phyloP scores from a whole-genome alignment of 2,888 invertebrate genomes.

The Carcina quercana region DNA sequence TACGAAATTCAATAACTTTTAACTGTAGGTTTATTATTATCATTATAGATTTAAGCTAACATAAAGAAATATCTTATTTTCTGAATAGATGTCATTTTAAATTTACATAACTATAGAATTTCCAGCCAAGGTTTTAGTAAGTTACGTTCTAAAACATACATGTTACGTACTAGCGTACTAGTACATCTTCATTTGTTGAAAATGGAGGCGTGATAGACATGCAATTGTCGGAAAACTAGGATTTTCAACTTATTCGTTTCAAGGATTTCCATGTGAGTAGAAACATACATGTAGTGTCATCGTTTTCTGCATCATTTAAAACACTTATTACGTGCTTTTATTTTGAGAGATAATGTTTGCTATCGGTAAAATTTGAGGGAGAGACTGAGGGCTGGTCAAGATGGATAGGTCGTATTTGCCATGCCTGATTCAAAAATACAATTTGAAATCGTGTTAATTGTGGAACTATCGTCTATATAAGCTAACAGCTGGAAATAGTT shows the following conservation, averaged over 20 bases:
- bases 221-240: constrained; percentile 52
- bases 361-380: constrained; percentile 62
- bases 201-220: constrained; percentile 68
- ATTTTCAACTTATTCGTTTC: constrained; percentile 62
- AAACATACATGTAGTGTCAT: constrained; percentile 29
- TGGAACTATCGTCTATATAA: no score
- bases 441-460: not conserved
- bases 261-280: constrained; percentile 46
- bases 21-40: no score
- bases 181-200: constrained; percentile 70
- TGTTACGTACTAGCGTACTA: no score
- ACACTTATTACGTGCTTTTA: constrained; percentile 28
- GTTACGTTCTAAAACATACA: constrained; percentile 38
- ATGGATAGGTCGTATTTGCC: constrained; percentile 41
- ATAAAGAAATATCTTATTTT: no score
- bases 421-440: constrained; percentile 35
- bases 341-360: constrained; percentile 21
- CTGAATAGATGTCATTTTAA: no score
- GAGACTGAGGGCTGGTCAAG: constrained; percentile 55
- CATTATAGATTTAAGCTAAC: no score
- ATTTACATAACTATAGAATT: no score
- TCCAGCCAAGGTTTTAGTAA: no score
- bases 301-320: constrained; percentile 39
- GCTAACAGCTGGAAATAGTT: not conserved
- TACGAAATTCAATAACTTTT: no score